A percentile compares a stretch with the other conserved stretches of the same genome.
phyloP scores from a whole-genome alignment of 2,888 invertebrate genomes.

The Carpatolechia fugitivella region DNA sequence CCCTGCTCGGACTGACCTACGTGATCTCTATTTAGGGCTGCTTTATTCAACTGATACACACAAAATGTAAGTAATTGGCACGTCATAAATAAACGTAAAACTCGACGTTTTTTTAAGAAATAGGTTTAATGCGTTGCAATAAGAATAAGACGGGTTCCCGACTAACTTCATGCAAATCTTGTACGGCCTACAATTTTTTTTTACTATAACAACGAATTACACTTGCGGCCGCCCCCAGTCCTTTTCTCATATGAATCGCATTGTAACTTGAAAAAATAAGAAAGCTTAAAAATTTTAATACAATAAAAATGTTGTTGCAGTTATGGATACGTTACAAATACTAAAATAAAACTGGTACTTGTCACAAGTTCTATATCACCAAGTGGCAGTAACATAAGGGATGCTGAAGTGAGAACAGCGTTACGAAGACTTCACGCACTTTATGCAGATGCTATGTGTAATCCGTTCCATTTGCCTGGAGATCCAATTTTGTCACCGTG shows the following conservation, averaged over 20 bases:
- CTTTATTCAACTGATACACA: constrained; percentile 97
- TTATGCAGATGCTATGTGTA: constrained; percentile 96
- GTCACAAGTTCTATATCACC: constrained; percentile 96
- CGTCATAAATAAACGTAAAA: background rate
- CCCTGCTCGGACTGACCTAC: constrained; percentile 82
- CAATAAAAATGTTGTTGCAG: constrained; percentile 67
- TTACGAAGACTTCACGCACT: constrained; percentile 91
- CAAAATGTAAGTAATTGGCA: constrained; percentile 90
- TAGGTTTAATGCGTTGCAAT: too few relatives aligned
- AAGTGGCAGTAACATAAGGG: constrained; percentile 90
- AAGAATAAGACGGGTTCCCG: too few relatives aligned
- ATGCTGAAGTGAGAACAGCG: constrained; percentile 96
- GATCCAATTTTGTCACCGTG: constrained; percentile 93
- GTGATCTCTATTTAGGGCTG: constrained; percentile 94
- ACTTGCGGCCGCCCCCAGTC: too few relatives aligned
- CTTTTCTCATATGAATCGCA: too few relatives aligned
- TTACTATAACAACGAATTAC: too few relatives aligned
- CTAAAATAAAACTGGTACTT: constrained; percentile 95
- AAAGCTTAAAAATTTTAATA: background rate
- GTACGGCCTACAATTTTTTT: too few relatives aligned
- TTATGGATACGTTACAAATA: constrained; percentile 98
- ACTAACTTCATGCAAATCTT: too few relatives aligned
- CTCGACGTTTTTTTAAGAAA: too few relatives aligned
- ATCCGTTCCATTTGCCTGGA: constrained; percentile 97
- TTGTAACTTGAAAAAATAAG: too few relatives aligned